Percentiles rank a stretch among this genome's conserved stretches.
Evolutionary conservation across 1,140 invertebrate genomes (phyloP).

Genomic region (Gryon sp.): DNA sequence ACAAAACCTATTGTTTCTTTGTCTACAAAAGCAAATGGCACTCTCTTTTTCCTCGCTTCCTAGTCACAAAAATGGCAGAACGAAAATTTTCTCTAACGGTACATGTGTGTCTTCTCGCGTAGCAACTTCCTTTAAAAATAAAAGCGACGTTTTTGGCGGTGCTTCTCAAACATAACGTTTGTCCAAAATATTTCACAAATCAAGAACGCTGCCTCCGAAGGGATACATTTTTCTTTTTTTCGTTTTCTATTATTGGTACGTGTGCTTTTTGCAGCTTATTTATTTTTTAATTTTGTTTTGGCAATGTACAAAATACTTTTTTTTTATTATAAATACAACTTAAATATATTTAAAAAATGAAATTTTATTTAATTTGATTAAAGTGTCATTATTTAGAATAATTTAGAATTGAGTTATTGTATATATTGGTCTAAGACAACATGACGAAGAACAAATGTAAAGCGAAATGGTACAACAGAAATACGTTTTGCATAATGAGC

Average conservation of each 20-base stretch:
- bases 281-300: too few species aligned
- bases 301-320: too few species aligned
- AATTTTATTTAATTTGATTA: too few species aligned
- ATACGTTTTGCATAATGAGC: conserved; percentile 40
- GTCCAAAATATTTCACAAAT: conserved; percentile 44
- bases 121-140: conserved; percentile 46
- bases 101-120: conserved; percentile 31
- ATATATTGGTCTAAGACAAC: background rate
- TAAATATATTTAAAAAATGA: too few species aligned
- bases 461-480: conserved; percentile 10
- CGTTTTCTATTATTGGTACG: too few species aligned
- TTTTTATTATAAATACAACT: too few species aligned
- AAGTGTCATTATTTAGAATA: too few species aligned
- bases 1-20: conserved; percentile 60
- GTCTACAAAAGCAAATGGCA: conserved; percentile 57
- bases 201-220: conserved; percentile 19
- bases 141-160: conserved; percentile 38
- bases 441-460: conserved; percentile 10
- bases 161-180: conserved; percentile 42
- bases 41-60: conserved; percentile 14
- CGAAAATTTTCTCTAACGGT: conserved; percentile 45
- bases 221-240: conserved; percentile 2
- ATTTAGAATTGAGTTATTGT: conserved; percentile 21
- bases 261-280: too few species aligned
- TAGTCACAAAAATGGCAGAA: conserved; percentile 47